Percentiles rank a stretch among this genome's conserved stretches.
Conservation (phyloP, 2,888 invertebrate genomes). For the Hypomecis punctinalis region DNA sequence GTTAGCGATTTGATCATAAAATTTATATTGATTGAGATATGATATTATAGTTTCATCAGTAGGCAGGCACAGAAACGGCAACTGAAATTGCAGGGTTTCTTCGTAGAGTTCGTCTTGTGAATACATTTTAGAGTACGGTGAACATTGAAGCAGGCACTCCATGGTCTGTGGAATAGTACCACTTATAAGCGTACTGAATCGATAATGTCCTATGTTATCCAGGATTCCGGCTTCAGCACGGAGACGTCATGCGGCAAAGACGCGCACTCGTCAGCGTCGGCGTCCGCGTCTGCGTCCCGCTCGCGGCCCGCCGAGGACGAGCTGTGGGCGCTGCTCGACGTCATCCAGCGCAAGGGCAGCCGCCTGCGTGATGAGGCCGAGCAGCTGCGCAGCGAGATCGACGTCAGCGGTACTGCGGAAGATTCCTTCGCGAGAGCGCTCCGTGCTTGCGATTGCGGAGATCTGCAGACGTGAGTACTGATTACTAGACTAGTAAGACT, state of each 20-base stretch:
- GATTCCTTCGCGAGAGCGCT: constrained; percentile 85
- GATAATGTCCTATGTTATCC: constrained; percentile 26
- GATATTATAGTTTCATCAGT: no score
- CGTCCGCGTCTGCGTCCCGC: constrained; percentile 83
- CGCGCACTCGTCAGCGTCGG: constrained; percentile 88
- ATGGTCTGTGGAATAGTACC: no score
- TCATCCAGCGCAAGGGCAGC: constrained; percentile 91
- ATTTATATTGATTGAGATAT: no score
- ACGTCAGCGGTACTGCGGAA: constrained; percentile 84
- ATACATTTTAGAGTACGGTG: no score
- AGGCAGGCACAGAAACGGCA: no score
- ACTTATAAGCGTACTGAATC: no score
- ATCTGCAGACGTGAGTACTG: constrained; percentile 39
- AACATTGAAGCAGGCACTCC: no score
- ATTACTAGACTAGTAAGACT: no score
- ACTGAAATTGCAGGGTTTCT: no score
- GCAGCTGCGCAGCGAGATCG: constrained; percentile 85
- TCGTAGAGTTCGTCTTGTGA: no score
- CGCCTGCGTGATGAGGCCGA: constrained; percentile 89
- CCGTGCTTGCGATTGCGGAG: constrained; percentile 49
- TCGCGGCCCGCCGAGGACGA: constrained; percentile 89
- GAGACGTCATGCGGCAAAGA: constrained; percentile 94
- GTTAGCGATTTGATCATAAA: no score
- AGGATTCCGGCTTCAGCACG: constrained; percentile 95
- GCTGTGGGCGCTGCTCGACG: constrained; percentile 93